These are phyloP conservation scores for Pegea sp. DNA, from an alignment of 23 tunicate species.

Conservation along the genomic window DNA sequence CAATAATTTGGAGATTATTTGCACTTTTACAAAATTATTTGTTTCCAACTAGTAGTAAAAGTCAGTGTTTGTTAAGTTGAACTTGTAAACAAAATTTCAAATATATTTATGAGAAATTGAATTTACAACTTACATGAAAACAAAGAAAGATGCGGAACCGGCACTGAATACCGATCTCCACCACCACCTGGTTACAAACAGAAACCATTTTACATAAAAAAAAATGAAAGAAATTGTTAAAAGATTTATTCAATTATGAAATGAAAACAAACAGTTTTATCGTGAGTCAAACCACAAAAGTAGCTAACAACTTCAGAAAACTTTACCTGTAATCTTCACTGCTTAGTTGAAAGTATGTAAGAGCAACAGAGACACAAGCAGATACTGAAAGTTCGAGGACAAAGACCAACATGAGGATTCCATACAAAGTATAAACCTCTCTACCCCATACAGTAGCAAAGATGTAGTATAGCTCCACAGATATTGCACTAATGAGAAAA, in stretches of 20 bases:
- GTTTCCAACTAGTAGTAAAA: no score
- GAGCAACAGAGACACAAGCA: conserved; percentile 91
- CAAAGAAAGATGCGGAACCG: conserved; percentile 91
- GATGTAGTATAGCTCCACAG: conserved; percentile 96
- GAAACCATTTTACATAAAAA: neutral
- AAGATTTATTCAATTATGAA: neutral
- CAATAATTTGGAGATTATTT: no score
- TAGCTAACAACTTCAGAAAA: neutral
- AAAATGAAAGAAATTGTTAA: neutral
- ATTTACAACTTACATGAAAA: conserved; percentile 46
- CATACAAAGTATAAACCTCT: conserved; percentile 97
- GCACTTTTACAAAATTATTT: no score
- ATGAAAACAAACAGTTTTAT: neutral
- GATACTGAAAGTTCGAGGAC: conserved; percentile 76
- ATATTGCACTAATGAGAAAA: conserved; percentile 60
- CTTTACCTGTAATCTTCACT: conserved; percentile 65
- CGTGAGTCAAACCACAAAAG: neutral
- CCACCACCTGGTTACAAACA: conserved; percentile 84
- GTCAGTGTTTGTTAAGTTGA: neutral
- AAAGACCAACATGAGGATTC: conserved; percentile 80
- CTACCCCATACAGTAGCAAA: conserved; percentile 99
- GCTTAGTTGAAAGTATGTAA: conserved; percentile 98
- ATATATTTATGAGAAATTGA: neutral
- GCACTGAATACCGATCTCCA: conserved; percentile 98
- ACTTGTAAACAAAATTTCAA: neutral